Evolutionary conservation across 2,113 vertebrate genomes (phyloP).

Genomic region (Montifringilla adamsi): DNA sequence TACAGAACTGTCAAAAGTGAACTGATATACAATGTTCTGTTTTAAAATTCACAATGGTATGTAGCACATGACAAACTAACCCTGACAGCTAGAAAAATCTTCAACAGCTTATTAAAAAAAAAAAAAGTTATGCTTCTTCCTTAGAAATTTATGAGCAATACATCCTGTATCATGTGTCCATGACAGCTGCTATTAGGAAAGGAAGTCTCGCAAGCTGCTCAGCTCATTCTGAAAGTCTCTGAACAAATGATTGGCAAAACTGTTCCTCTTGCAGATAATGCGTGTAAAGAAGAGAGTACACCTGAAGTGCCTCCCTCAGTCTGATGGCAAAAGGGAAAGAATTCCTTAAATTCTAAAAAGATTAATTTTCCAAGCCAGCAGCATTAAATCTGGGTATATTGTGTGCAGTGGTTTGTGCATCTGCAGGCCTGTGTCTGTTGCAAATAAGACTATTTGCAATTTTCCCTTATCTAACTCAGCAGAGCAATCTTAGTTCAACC

Average conservation of each 20-base stretch:
- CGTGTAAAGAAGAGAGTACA: neutral
- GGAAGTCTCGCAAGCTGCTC: constrained; percentile 41
- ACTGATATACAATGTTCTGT: neutral
- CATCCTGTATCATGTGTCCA: constrained; percentile 22
- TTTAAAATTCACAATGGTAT: neutral
- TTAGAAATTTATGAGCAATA: constrained; percentile 22
- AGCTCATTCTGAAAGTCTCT: constrained; percentile 35
- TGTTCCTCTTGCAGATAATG: neutral
- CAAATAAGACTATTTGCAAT: neutral
- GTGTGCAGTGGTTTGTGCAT: neutral
- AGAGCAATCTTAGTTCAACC: neutral
- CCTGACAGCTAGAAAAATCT: neutral
- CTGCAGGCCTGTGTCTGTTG: neutral
- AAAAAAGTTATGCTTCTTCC: neutral
- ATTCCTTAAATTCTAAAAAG: neutral
- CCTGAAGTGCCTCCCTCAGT: neutral
- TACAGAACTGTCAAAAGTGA: neutral
- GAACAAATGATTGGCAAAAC: neutral
- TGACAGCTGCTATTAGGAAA: constrained; percentile 28
- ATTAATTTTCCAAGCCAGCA: constrained; percentile 23
- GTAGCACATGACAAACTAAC: neutral
- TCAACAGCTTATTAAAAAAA: neutral
- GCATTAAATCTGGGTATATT: neutral
- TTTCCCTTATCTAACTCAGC: neutral
- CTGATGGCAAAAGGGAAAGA: neutral